Base-by-base conservation (phyloP, 2,888 invertebrate genomes). In the Drosophila incognita region DNA sequence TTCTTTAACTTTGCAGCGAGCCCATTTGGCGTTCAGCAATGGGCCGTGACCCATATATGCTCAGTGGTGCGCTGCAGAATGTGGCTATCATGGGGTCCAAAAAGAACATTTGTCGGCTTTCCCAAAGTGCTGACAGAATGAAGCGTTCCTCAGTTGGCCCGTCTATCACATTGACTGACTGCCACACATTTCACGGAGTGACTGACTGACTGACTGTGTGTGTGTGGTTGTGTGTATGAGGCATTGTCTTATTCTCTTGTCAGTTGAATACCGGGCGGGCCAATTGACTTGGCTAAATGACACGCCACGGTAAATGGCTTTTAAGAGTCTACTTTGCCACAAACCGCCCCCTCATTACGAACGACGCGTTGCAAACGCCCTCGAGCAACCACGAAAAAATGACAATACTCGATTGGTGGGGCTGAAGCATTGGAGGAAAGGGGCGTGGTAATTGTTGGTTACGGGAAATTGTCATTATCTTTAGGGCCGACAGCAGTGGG, bases 331-430 rank as follows among this genome's bases (percentile, higher is more conserved):
- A 88, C 89, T 90, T 88, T 87, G 87, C 82, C 79, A 73, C 58
- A 89, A 76, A 72, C 89, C 91, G 91, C 91, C 92, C 81, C 84
- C 91, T 91, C 92, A 91, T 92, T 91, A 91, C 76, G 86, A 78
- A 81, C 89, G 89, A 91, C 91, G 91, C 91, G 82, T 83, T 87
- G 75, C 67, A 63, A 81, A 82, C 87, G 87, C 90, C 87, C 83
- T 81, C 79, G 75, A 66, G 51, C 62, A 49, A 53, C 42, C 66
- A 63, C 69, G 63, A 66, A 67, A 76, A 77, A 77, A 86, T 83
- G 86, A 83, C 86, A 88, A 69, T 72, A 81, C 40, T 63, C 57
- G 56, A 40, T 54, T 54, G 52, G 21, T 46, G 15, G 21, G 15
- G 46, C 46, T 8, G 15, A 7, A 15, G 64, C 42, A 54, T 51